Evolutionary conservation across 2,797 vertebrate species (phyloP).

Genomic region (Lemur catta): DNA sequence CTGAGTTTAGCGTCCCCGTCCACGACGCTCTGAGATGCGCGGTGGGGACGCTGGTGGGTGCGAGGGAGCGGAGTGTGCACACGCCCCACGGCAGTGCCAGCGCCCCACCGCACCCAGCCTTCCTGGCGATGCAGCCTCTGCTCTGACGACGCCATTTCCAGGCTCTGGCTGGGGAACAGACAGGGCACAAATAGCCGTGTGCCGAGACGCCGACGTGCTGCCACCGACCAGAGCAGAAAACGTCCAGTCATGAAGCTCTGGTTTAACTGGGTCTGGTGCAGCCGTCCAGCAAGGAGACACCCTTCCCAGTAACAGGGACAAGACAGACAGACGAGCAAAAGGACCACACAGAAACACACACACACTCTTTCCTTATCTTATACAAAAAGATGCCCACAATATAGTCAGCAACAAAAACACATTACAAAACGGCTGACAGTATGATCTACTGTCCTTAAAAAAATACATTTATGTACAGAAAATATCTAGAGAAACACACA

Average conservation of each 20-base stretch:
- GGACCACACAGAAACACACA: neutral
- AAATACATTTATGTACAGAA: neutral
- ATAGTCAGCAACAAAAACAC: neutral
- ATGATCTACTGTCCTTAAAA: neutral
- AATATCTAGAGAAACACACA: neutral
- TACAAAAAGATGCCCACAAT: neutral
- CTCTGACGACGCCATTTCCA: accelerated
- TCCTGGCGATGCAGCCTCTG: accelerated
- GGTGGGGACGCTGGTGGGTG: accelerated
- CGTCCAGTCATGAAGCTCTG: accelerated
- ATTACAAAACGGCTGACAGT: neutral
- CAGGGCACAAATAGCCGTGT: accelerated
- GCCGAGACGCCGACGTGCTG: neutral
- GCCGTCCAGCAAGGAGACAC: neutral
- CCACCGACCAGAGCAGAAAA: neutral
- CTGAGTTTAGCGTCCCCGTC: neutral
- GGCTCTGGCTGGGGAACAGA: neutral
- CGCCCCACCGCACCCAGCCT: neutral
- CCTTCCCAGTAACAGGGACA: accelerated
- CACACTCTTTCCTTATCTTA: neutral
- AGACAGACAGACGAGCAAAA: neutral
- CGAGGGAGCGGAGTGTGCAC: accelerated
- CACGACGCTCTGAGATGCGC: accelerated
- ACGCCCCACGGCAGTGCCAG: accelerated
- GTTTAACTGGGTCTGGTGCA: neutral